phyloP scores from a whole-genome alignment of 2,797 vertebrate genomes.

The Carcharodon carcharias region DNA sequence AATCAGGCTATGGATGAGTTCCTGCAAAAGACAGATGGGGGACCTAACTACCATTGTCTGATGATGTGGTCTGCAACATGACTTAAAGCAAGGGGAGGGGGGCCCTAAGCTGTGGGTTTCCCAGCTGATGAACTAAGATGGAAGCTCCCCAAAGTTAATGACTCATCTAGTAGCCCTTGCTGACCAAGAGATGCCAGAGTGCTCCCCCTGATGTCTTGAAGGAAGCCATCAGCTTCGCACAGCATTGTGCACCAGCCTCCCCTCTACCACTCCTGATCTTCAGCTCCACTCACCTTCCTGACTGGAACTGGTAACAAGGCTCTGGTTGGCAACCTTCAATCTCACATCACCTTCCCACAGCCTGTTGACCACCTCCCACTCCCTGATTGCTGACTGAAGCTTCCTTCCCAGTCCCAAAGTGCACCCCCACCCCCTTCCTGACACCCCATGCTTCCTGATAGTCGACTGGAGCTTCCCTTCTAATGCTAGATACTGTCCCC shows the following conservation, averaged over 20 bases:
- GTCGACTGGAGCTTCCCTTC: not conserved
- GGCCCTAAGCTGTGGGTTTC: not conserved
- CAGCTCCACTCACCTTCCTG: not conserved
- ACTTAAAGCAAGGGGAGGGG: not conserved
- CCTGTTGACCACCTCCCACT: not conserved
- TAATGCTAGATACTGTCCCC: not conserved
- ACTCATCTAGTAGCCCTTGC: not conserved
- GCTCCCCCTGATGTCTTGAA: not conserved
- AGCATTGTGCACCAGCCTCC: not conserved
- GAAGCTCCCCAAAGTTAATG: not conserved
- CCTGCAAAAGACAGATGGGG: not conserved
- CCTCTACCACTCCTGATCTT: not conserved
- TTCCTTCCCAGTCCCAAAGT: not conserved
- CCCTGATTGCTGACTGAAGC: not conserved
- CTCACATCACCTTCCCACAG: not conserved
- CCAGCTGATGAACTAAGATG: not conserved
- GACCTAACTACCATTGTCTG: not conserved
- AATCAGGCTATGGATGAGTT: not conserved
- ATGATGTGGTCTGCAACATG: not conserved
- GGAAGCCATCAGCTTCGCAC: no score
- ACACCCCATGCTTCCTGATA: not conserved
- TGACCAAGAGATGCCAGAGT: not conserved
- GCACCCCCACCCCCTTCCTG: no score
- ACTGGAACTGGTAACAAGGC: not conserved
- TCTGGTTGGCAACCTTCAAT: not conserved